Evolutionary conservation across 1,140 invertebrate species (phyloP).

Genomic region (Cepaea nemoralis): DNA sequence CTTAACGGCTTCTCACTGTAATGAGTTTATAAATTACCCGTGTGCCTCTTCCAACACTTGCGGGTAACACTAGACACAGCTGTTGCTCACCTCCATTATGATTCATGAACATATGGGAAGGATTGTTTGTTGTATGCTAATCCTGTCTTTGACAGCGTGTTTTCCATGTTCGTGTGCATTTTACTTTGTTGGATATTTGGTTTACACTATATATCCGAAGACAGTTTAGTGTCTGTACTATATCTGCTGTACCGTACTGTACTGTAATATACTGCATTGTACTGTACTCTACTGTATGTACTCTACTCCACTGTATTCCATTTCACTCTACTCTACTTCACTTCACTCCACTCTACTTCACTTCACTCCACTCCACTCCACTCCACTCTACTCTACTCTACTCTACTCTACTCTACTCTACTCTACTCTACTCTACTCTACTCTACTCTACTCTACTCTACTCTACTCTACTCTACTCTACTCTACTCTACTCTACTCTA

Average conservation of each 20-base stretch:
- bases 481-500: conserved; percentile 9
- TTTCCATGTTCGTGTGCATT: no score
- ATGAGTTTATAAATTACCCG: no score
- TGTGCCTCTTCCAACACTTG: no score
- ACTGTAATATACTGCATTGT: not conserved
- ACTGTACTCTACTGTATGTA: no score
- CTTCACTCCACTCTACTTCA: not conserved
- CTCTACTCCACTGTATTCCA: not conserved
- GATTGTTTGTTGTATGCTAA: no score
- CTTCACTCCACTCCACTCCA: not conserved
- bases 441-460: not conserved
- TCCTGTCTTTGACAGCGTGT: no score
- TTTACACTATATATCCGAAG: no score
- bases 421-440: conserved; percentile 1
- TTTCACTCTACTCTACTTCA: not conserved
- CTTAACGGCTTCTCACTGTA: no score
- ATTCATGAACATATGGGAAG: no score
- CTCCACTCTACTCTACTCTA: conserved; percentile 1
- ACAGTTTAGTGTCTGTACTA: not conserved
- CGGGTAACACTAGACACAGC: no score
- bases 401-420: conserved; percentile 1
- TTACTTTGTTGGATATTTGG: no score
- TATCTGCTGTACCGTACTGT: not conserved
- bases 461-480: conserved; percentile 6
- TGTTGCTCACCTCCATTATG: no score